Conservation (phyloP, 2,797 vertebrate genomes). For the Mastacembelus armatus region DNA sequence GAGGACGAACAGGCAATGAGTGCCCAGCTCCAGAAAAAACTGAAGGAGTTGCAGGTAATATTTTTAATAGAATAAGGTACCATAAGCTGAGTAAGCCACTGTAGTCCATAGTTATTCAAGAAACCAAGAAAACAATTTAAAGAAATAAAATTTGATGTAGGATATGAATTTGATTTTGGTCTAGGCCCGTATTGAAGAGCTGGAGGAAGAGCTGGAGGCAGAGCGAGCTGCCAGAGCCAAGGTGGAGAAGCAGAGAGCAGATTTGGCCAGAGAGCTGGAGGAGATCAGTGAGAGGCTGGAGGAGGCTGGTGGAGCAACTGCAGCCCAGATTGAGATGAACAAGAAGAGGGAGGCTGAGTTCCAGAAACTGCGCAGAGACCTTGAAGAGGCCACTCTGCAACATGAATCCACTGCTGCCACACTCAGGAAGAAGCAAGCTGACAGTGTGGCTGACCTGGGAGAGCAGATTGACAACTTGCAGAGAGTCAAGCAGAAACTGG, state of each 20-base stretch:
- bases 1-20: slow-evolving; percentile 90
- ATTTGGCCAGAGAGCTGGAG: slow-evolving; percentile 88
- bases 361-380: slow-evolving; percentile 88
- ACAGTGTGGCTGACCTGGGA: too few species aligned
- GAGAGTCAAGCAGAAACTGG: too few species aligned
- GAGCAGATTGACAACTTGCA: too few species aligned
- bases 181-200: slow-evolving; percentile 89
- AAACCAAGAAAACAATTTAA: too few species aligned
- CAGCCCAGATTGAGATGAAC: slow-evolving; percentile 82
- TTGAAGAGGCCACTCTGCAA: slow-evolving; percentile 92
- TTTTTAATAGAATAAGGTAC: too few species aligned
- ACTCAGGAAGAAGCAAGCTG: too few species aligned
- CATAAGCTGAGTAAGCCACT: too few species aligned
- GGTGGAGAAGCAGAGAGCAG: slow-evolving; percentile 89
- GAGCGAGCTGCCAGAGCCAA: slow-evolving; percentile 87
- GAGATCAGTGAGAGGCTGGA: slow-evolving; percentile 92
- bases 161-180: too few species aligned
- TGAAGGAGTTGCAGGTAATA: slow-evolving; percentile 90
- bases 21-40: slow-evolving; percentile 88
- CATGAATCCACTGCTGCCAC: slow-evolving; percentile 90
- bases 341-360: slow-evolving; percentile 92
- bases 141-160: background rate
- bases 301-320: slow-evolving; percentile 88
- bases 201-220: slow-evolving; percentile 89
- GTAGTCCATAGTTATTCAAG: too few species aligned